Conservation (phyloP, 2,113 vertebrate species). For the Percopsis transmontana region DNA sequence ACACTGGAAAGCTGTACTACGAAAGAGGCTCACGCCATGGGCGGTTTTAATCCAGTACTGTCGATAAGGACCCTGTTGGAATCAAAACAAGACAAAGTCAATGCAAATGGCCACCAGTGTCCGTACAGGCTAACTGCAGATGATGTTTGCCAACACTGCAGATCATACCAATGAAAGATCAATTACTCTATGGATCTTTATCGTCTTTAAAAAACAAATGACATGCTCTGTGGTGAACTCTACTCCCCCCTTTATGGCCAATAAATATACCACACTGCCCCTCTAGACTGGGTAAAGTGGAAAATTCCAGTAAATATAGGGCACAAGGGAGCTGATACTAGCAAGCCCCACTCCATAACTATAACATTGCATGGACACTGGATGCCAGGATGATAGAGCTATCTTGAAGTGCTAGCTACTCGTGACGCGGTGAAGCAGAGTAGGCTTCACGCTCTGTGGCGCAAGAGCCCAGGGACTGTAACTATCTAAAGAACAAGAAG, state of each 20-base stretch:
- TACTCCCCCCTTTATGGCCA: too few relatives aligned
- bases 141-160: too few relatives aligned
- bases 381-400: conserved; percentile 19
- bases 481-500: conserved; percentile 4
- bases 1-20: conserved; percentile 15
- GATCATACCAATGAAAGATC: too few relatives aligned
- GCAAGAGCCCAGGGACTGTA: conserved; percentile 8
- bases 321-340: conserved; percentile 1
- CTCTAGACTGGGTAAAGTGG: background rate
- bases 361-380: background rate
- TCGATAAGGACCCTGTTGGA: too few relatives aligned
- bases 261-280: too few relatives aligned
- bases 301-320: background rate
- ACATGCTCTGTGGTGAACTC: too few relatives aligned
- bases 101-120: too few relatives aligned
- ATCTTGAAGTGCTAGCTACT: conserved; percentile 25
- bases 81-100: too few relatives aligned
- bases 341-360: background rate
- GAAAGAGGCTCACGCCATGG: conserved; percentile 5
- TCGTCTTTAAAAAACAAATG: too few relatives aligned
- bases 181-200: too few relatives aligned
- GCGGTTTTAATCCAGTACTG: too few relatives aligned
- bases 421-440: conserved; percentile 8
- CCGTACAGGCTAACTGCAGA: too few relatives aligned
- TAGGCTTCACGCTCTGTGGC: conserved; percentile 4